Percentiles rank a stretch among this genome's conserved stretches.
Conservation (phyloP, 2,113 vertebrate genomes). For the Meleagris gallopavo region DNA sequence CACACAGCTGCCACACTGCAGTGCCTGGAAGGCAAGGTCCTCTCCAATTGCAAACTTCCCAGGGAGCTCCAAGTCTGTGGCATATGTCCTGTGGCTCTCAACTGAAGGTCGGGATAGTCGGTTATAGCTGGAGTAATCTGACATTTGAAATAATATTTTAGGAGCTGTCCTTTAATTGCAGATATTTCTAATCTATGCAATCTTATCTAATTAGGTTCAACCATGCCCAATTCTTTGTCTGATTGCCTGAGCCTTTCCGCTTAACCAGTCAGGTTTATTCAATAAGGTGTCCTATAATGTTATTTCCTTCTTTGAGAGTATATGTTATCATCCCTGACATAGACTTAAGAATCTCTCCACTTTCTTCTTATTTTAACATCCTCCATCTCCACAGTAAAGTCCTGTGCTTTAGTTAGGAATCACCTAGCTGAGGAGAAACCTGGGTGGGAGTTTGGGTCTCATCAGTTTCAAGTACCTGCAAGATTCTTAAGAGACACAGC, state of each 20-base stretch:
- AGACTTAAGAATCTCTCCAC: constrained; percentile 34
- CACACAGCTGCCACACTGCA: accelerated
- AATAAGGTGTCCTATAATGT: constrained; percentile 65
- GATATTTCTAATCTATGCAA: constrained; percentile 55
- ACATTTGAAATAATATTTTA: constrained; percentile 60
- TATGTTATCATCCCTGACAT: constrained; percentile 43
- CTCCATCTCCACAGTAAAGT: background rate
- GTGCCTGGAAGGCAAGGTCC: accelerated
- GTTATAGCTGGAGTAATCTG: background rate
- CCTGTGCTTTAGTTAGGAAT: background rate
- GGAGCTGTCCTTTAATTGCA: constrained; percentile 37
- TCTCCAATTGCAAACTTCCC: background rate
- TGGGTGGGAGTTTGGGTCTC: background rate
- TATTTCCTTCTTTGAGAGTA: constrained; percentile 61
- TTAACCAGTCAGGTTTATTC: constrained; percentile 65
- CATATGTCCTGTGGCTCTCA: background rate
- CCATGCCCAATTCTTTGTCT: constrained; percentile 48
- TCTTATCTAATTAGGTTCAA: constrained; percentile 61
- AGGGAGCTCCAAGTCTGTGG: background rate
- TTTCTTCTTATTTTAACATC: constrained; percentile 21
- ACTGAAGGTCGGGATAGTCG: accelerated
- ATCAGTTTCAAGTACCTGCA: background rate
- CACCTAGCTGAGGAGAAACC: background rate
- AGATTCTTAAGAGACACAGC: background rate
- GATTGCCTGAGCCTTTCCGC: constrained; percentile 50